phyloP scores from a whole-genome alignment of 1,140 invertebrate genomes.

The Atopsyche davidsoni region DNA sequence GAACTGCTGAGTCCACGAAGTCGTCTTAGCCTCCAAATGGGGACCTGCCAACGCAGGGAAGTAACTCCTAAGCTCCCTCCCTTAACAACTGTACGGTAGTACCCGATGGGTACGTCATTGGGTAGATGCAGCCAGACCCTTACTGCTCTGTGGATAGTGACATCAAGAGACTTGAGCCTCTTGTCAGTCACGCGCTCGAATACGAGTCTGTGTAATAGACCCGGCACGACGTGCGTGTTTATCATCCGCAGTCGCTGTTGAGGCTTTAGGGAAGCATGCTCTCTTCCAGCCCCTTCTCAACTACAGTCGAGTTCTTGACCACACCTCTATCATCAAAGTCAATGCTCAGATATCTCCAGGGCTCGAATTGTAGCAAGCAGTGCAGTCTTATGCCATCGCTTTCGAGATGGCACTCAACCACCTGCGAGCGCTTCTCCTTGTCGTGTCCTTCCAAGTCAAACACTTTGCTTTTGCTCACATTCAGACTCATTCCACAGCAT shows the following conservation, averaged over 20 bases:
- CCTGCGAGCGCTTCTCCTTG: conserved; percentile 31
- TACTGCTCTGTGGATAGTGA: conserved; percentile 26
- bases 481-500: too few relatives aligned
- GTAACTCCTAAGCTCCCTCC: conserved; percentile 34
- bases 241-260: conserved; percentile 34
- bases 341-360: conserved; percentile 35
- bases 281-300: not conserved
- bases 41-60: conserved; percentile 15
- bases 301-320: not conserved
- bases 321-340: conserved; percentile 29
- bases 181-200: conserved; percentile 29
- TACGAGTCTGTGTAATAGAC: conserved; percentile 31
- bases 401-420: conserved; percentile 12
- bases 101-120: conserved; percentile 32
- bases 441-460: conserved; percentile 31
- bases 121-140: conserved; percentile 35
- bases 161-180: conserved; percentile 31
- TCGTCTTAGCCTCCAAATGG: conserved; percentile 20
- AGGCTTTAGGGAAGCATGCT: conserved; percentile 33
- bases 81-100: conserved; percentile 32
- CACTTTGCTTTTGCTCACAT: conserved; percentile 34
- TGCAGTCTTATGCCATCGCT: not conserved
- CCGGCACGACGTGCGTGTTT: conserved; percentile 31
- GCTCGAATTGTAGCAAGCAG: conserved; percentile 21
- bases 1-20: too few relatives aligned